These are phyloP conservation scores for Mormyrus hasselquistii DNA, from an alignment of 2,797 vertebrate species.

Conservation along the genomic window DNA sequence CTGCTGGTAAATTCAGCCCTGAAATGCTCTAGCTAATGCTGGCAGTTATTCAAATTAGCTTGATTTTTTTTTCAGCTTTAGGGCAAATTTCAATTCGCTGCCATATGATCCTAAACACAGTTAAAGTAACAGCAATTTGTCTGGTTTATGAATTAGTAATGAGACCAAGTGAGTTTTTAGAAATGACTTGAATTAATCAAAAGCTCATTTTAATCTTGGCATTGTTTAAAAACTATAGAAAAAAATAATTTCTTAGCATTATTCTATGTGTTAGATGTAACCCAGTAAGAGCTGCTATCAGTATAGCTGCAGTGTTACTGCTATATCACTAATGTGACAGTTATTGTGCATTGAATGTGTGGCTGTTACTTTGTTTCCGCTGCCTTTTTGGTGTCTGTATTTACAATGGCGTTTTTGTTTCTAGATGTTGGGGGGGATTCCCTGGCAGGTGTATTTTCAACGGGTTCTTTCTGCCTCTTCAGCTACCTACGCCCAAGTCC, in stretches of 20 bases:
- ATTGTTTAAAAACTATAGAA: background rate
- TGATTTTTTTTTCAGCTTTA: background rate
- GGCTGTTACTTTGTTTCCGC: constrained; percentile 11
- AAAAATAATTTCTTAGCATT: background rate
- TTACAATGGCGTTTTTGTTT: constrained; percentile 54
- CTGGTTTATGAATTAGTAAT: background rate
- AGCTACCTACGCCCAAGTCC: constrained; percentile 89
- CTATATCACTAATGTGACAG: background rate
- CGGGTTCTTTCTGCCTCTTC: constrained; percentile 92
- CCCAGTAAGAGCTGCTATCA: background rate
- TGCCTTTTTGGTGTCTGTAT: constrained; percentile 38
- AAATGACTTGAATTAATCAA: background rate
- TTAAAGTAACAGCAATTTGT: background rate
- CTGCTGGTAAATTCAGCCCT: constrained; percentile 70
- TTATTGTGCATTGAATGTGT: background rate
- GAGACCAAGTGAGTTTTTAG: background rate
- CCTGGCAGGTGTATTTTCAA: constrained; percentile 98
- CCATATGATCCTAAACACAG: background rate
- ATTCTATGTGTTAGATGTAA: background rate
- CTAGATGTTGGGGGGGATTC: constrained; percentile 91
- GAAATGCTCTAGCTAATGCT: background rate
- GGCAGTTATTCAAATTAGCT: background rate
- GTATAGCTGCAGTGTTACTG: background rate
- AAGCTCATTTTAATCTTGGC: background rate
- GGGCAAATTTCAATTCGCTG: background rate